phyloP scores from a whole-genome alignment of 2,113 vertebrate species.

The Podocnemis expansa region DNA sequence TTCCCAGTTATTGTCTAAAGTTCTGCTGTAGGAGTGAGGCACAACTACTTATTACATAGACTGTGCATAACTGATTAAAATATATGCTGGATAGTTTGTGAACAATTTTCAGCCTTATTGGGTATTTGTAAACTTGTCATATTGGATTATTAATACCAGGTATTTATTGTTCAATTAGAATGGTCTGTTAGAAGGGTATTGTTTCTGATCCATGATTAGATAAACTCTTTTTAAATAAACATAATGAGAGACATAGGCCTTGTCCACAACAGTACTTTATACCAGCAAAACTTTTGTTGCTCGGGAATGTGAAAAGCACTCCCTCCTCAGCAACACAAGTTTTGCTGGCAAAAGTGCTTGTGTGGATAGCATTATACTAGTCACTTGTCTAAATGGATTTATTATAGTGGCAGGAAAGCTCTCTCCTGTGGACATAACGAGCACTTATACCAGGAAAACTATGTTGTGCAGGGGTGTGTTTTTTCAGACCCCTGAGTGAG shows the following conservation, averaged over 20 bases:
- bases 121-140: neutral
- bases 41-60: neutral
- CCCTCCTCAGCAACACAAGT: too few species aligned
- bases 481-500: neutral
- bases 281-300: too few species aligned
- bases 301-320: too few species aligned
- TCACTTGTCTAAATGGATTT: too few species aligned
- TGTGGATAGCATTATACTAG: too few species aligned
- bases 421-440: too few species aligned
- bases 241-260: neutral
- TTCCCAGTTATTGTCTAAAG: neutral
- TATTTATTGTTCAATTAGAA: neutral
- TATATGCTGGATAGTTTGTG: neutral
- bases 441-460: neutral
- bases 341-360: too few species aligned
- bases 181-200: neutral
- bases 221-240: neutral
- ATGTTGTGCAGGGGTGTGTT: neutral
- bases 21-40: neutral
- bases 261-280: neutral
- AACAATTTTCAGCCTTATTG: neutral
- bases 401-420: too few species aligned
- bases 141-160: neutral
- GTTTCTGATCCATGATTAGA: neutral
- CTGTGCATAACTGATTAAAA: neutral